A percentile compares a stretch with the other conserved stretches of the same genome.
phyloP scores from a whole-genome alignment of 2,113 vertebrate genomes.

The zebrafish (Danio rerio) region GRCz12tu NC_133181.1:45626501-45627000 shows the following conservation, averaged over 20 bases:
- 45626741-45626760: background rate
- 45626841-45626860: background rate
- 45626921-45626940: slow-evolving; percentile 1
- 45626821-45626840: background rate
- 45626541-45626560: slow-evolving; percentile 59
- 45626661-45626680: background rate
- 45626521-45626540: background rate
- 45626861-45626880: background rate
- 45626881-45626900: background rate
- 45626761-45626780: background rate
- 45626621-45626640: slow-evolving; percentile 25
- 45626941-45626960: slow-evolving; percentile 14
- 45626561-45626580: slow-evolving; percentile 10
- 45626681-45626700: background rate
- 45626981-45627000: slow-evolving; percentile 48
- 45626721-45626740: background rate
- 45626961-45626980: slow-evolving; percentile 23
- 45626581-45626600: slow-evolving; percentile 2
- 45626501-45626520: slow-evolving; percentile 3
- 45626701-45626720: background rate
- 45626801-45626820: background rate
- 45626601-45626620: slow-evolving; percentile 6
- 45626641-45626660: background rate
- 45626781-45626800: background rate
- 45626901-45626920: background rate